Conservation (phyloP, 2,797 vertebrate species). For the Urophycis tenuis region DNA sequence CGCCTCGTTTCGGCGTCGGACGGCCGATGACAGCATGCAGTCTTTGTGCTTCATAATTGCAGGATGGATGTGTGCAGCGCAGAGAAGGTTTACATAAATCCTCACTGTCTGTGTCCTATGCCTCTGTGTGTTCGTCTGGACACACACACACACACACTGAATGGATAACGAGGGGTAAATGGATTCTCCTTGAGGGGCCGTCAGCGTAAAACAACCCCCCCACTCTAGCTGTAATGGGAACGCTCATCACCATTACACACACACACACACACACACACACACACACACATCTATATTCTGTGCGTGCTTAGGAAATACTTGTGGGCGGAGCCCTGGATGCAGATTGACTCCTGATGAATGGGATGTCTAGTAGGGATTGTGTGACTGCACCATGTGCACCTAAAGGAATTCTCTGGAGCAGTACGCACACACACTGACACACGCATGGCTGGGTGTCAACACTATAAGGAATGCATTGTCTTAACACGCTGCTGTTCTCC, state of each 20-base stretch:
- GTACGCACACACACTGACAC: no score
- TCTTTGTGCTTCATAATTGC: slow-evolving; percentile 34
- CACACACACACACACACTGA: not conserved
- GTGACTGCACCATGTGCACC: not conserved
- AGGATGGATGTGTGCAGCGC: slow-evolving; percentile 26
- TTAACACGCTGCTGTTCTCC: not conserved
- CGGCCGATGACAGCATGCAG: slow-evolving; percentile 7
- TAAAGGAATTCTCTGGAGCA: not conserved
- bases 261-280: slow-evolving; percentile 40
- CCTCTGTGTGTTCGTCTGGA: not conserved
- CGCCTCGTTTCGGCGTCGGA: not conserved
- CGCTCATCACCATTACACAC: slow-evolving; percentile 40
- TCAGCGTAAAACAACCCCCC: slow-evolving; percentile 34
- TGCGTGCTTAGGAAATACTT: slow-evolving; percentile 50
- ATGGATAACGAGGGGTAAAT: slow-evolving; percentile 39
- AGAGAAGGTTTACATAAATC: slow-evolving; percentile 28
- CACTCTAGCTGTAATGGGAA: slow-evolving; percentile 37
- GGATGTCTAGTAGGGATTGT: not conserved
- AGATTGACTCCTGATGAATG: slow-evolving; percentile 44
- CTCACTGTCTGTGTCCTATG: slow-evolving; percentile 33
- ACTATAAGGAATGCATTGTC: not conserved
- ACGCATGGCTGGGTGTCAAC: not conserved
- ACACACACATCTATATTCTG: slow-evolving; percentile 40
- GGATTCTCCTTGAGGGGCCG: slow-evolving; percentile 32
- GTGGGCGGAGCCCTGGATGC: slow-evolving; percentile 49